Conservation (phyloP, 2,888 invertebrate genomes). For the Ligdia adustata region DNA sequence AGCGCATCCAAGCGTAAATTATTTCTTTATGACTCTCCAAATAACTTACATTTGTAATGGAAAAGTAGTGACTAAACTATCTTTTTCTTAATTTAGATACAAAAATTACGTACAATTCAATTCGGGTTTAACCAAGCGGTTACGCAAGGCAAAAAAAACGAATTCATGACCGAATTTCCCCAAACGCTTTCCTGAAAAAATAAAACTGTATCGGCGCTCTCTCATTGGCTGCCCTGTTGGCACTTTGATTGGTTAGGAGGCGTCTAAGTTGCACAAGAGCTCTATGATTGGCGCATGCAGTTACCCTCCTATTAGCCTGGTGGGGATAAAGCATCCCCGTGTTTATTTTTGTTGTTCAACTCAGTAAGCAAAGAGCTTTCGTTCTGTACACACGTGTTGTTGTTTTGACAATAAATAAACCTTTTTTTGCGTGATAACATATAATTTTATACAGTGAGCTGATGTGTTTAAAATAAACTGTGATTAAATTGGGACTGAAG, state of each 20-base stretch:
- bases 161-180: conserved; percentile 39
- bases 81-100: no score
- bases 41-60: no score
- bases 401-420: conserved; percentile 21
- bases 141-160: conserved; percentile 26
- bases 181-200: conserved; percentile 64
- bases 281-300: conserved; percentile 52
- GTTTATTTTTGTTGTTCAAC: conserved; percentile 79
- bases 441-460: conserved; percentile 11
- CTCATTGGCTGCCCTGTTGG: conserved; percentile 55
- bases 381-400: conserved; percentile 53
- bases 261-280: conserved; percentile 47
- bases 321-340: conserved; percentile 74
- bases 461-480: conserved; percentile 46
- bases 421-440: conserved; percentile 30
- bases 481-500: conserved; percentile 33
- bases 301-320: conserved; percentile 54
- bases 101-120: conserved; percentile 1
- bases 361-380: conserved; percentile 77
- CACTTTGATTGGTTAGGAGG: conserved; percentile 66
- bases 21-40: no score
- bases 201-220: conserved; percentile 43
- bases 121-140: conserved; percentile 13
- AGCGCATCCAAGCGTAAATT: no score
- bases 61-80: no score